A percentile compares a stretch with the other conserved stretches of the same genome.
These are phyloP conservation scores for Choloepus didactylus DNA, from an alignment of 2,797 vertebrate genomes.

Conservation along the genomic window DNA sequence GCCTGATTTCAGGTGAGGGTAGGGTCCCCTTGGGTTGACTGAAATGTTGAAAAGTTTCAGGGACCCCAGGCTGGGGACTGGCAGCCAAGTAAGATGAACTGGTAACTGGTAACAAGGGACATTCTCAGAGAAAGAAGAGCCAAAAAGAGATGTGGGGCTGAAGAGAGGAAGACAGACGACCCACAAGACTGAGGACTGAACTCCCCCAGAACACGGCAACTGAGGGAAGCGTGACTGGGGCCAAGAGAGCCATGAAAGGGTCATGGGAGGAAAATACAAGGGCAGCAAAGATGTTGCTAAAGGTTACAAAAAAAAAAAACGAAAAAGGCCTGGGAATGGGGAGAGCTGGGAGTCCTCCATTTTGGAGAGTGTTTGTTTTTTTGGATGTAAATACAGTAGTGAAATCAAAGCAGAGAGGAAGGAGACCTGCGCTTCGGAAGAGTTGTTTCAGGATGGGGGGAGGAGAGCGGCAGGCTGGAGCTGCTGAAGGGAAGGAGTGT, in stretches of 20 bases:
- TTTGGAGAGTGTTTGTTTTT: background rate
- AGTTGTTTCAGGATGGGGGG: background rate
- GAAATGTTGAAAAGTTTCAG: background rate
- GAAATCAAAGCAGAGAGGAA: background rate
- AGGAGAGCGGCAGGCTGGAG: background rate
- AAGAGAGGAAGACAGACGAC: background rate
- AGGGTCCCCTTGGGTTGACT: background rate
- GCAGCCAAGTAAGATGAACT: background rate
- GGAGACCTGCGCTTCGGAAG: background rate
- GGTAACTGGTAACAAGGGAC: background rate
- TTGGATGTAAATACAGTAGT: background rate
- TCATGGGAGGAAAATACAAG: background rate
- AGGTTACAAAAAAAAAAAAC: background rate
- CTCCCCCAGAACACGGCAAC: background rate
- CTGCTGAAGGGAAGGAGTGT: background rate
- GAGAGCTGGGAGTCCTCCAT: background rate
- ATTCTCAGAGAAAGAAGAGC: background rate
- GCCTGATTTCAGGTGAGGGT: background rate
- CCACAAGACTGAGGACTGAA: background rate
- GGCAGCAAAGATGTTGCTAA: background rate
- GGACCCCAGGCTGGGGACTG: background rate
- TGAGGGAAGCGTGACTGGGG: too few species aligned
- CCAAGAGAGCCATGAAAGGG: background rate
- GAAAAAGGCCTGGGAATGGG: background rate
- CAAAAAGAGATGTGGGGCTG: background rate